These are phyloP conservation scores for Cryptoprocta ferox DNA, from an alignment of 2,797 vertebrate genomes.

Conservation along the genomic window DNA sequence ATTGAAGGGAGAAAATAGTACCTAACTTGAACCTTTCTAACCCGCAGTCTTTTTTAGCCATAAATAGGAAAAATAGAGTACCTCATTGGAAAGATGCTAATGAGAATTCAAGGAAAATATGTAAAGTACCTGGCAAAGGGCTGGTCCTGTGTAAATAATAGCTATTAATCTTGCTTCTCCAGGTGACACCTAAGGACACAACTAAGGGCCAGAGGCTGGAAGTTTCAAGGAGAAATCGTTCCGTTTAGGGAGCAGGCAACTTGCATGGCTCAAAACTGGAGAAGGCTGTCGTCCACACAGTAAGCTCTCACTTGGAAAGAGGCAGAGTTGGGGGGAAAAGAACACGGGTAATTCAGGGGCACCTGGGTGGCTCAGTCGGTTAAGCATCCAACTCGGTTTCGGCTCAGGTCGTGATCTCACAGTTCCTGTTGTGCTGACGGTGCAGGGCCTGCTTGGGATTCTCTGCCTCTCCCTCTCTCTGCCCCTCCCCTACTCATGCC, in stretches of 20 bases:
- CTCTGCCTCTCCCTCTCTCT: too few species aligned
- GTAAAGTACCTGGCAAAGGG: neutral
- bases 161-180: neutral
- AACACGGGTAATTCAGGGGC: neutral
- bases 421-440: too few species aligned
- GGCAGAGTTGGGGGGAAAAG: neutral
- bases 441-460: too few species aligned
- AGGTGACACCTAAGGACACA: neutral
- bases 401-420: too few species aligned
- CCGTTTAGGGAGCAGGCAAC: neutral
- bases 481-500: too few species aligned
- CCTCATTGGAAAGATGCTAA: neutral
- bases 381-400: too few species aligned
- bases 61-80: neutral
- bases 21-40: neutral
- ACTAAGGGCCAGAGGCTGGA: neutral
- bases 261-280: neutral
- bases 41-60: neutral
- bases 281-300: neutral
- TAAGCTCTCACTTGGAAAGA: neutral
- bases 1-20: neutral
- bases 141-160: neutral
- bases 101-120: neutral
- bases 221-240: neutral
- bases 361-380: too few species aligned